phyloP scores from a whole-genome alignment of 1,140 invertebrate genomes.

The Whitmania pigra region DNA sequence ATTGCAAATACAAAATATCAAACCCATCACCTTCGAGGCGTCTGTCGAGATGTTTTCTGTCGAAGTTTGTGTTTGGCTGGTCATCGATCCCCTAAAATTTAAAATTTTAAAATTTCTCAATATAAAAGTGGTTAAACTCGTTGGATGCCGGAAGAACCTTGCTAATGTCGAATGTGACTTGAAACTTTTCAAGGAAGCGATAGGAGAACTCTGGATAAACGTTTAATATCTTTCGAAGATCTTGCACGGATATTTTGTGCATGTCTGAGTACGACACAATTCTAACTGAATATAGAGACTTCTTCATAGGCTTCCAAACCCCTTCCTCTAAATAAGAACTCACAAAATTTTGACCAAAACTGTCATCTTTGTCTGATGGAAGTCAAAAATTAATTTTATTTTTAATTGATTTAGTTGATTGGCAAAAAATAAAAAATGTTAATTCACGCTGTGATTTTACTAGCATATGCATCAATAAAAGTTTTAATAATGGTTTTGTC shows the following conservation, averaged over 20 bases:
- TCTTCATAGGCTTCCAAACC: slow-evolving; percentile 25
- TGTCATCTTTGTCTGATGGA: slow-evolving; percentile 38
- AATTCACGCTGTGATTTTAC: too few species aligned
- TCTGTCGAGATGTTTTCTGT: too few species aligned
- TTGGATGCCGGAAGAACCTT: too few species aligned
- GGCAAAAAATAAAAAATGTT: neutral
- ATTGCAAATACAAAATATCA: too few species aligned
- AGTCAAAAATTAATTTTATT: slow-evolving; percentile 12
- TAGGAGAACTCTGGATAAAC: slow-evolving; percentile 41
- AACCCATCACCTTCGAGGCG: too few species aligned
- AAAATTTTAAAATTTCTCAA: too few species aligned
- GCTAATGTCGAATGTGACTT: slow-evolving; percentile 36
- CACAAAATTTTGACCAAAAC: slow-evolving; percentile 38
- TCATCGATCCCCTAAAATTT: too few species aligned
- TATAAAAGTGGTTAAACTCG: too few species aligned
- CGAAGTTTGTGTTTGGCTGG: too few species aligned
- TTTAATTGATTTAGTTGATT: neutral
- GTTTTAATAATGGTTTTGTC: too few species aligned
- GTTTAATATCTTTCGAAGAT: slow-evolving; percentile 36
- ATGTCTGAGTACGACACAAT: slow-evolving; percentile 40
- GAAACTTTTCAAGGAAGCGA: slow-evolving; percentile 35
- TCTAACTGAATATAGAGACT: slow-evolving; percentile 38
- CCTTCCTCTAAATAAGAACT: slow-evolving; percentile 27
- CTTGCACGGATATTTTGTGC: slow-evolving; percentile 39
- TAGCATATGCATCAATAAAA: too few species aligned